Percentiles rank a stretch among this genome's conserved stretches.
Conservation (phyloP, 2,797 vertebrate species). For the Heterohyrax brucei region DNA sequence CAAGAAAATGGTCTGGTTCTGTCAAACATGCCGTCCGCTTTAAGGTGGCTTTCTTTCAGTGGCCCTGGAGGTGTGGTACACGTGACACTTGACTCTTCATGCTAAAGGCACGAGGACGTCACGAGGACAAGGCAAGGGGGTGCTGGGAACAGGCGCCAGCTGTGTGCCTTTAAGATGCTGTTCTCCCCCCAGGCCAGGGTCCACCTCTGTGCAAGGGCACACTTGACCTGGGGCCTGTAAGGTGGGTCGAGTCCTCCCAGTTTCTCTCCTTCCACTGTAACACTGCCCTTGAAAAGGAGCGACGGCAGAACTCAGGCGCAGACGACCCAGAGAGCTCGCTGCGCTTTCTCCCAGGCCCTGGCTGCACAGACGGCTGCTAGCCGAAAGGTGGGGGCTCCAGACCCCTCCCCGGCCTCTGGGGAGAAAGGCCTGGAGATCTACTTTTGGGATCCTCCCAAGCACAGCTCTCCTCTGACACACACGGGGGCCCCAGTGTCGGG, state of each 20-base stretch:
- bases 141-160: background rate
- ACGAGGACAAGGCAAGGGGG: background rate
- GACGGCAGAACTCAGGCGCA: background rate
- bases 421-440: background rate
- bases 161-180: background rate
- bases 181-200: conserved; percentile 13
- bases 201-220: background rate
- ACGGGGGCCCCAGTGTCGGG: background rate
- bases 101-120: background rate
- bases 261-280: conserved; percentile 26
- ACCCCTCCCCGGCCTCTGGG: background rate
- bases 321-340: background rate
- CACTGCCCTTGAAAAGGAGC: background rate
- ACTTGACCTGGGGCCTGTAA: background rate
- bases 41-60: background rate
- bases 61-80: background rate
- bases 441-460: background rate
- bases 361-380: background rate
- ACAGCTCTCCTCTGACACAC: background rate
- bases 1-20: background rate
- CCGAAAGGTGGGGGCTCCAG: background rate
- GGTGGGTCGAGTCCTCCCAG: background rate
- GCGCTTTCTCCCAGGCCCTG: background rate
- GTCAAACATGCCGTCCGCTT: background rate
- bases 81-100: background rate